Conservation (phyloP, 2,113 vertebrate species). For the Colinus virginianus region DNA sequence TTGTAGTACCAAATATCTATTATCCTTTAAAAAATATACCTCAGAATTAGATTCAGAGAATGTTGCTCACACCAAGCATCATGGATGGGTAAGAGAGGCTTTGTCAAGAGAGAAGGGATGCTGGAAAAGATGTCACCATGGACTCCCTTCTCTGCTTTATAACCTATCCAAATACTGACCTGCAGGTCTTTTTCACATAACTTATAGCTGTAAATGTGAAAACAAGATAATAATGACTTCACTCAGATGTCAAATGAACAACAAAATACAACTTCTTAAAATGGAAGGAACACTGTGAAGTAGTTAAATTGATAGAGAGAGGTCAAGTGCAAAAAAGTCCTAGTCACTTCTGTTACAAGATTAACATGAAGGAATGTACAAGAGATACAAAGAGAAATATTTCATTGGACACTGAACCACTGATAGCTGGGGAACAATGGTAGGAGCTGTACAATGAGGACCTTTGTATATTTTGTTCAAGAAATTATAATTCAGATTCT, state of each 20-base stretch:
- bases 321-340: background rate
- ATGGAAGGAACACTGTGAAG: background rate
- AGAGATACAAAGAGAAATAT: background rate
- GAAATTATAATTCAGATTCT: background rate
- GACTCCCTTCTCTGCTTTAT: background rate
- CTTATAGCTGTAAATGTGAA: background rate
- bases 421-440: background rate
- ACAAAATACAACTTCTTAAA: background rate
- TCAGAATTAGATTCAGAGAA: background rate
- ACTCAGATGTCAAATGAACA: background rate
- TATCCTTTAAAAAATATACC: background rate
- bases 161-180: background rate
- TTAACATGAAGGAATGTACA: background rate
- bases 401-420: background rate
- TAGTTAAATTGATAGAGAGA: background rate
- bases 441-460: background rate
- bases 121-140: background rate
- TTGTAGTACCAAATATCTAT: background rate
- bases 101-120: background rate
- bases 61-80: background rate
- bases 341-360: background rate
- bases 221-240: background rate
- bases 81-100: background rate
- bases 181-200: background rate
- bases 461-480: background rate